Base-by-base conservation (phyloP, 1,140 invertebrate species). In the Eueides isabella region DNA sequence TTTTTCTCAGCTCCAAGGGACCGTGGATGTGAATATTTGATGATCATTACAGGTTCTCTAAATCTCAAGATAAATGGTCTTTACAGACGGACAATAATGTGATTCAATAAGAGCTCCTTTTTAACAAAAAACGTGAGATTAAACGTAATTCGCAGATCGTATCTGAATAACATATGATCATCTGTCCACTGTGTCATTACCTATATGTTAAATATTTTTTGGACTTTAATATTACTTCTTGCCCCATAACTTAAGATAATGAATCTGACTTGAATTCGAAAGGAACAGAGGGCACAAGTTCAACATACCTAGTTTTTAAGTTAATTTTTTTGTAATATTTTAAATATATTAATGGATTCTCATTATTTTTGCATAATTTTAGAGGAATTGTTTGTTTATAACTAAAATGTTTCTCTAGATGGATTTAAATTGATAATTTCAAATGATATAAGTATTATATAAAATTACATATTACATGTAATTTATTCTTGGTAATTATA, bases 281-380 rank as follows among this genome's bases (percentile, higher is more conserved):
- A 64, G n/a, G 30, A 16, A 64, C 30, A 33, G 33, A 64, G 14
- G 31, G 23, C 30, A 64, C 29, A 3, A 64, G n/a, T 64, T 64
- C 19, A 23, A 23, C 11, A 23, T 23, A 23, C 11, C 11, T 23
- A 33, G 30, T 64, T 35, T 30, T 64, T 33, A 33, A 30, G 29
- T 30, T n/a, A 11, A 23, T 7, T 6, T 55, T 55, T 26, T 23
- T 55, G 0, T 26, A 55, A 2, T 23, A 55, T 26, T 55, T 55
- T 55, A 55, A n/a, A n/a, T n/a, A n/a, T n/a, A n/a, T n/a, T n/a
- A 44, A 16, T 38, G 14, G 16, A 38, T 38, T 38, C 14, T 38
- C 12, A 38, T 16, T 16, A 16, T 38, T 38, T 38, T 0, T 2
- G 14, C 19, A 29, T 1, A 19, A 63, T n/a, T 63, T 63, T 12